These are phyloP conservation scores for Dipodomys stephensi DNA, from an alignment of 2,113 vertebrate species.

Conservation along the genomic window DNA sequence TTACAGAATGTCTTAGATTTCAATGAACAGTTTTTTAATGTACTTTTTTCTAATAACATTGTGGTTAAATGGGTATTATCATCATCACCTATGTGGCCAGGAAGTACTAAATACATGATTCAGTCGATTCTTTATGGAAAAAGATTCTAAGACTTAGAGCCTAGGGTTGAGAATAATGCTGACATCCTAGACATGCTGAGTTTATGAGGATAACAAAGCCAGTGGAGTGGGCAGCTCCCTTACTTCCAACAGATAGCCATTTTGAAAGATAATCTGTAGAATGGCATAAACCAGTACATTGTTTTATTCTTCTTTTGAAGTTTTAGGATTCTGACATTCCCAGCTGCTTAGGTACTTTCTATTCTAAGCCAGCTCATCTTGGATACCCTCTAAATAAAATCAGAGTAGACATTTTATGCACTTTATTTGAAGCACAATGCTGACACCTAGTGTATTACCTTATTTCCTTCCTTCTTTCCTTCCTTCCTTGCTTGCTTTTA, in stretches of 20 bases:
- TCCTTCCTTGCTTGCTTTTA: background rate
- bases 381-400: background rate
- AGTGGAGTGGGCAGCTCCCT: background rate
- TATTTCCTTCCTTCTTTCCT: background rate
- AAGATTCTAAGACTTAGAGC: background rate
- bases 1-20: background rate
- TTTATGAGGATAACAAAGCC: background rate
- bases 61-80: background rate
- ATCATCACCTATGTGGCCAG: background rate
- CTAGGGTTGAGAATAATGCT: constrained; percentile 41
- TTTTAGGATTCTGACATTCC: constrained; percentile 36
- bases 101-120: constrained; percentile 12
- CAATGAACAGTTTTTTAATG: background rate
- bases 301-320: background rate
- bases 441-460: constrained; percentile 79
- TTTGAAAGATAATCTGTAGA: background rate
- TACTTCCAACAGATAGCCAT: background rate
- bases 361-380: background rate
- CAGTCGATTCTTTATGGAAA: constrained; percentile 22
- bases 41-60: constrained; percentile 16
- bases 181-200: background rate
- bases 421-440: constrained; percentile 66
- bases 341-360: constrained; percentile 20
- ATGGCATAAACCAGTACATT: background rate
- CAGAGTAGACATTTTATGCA: background rate